phyloP scores from a whole-genome alignment of 1,140 invertebrate species.

The Nomia melanderi region DNA sequence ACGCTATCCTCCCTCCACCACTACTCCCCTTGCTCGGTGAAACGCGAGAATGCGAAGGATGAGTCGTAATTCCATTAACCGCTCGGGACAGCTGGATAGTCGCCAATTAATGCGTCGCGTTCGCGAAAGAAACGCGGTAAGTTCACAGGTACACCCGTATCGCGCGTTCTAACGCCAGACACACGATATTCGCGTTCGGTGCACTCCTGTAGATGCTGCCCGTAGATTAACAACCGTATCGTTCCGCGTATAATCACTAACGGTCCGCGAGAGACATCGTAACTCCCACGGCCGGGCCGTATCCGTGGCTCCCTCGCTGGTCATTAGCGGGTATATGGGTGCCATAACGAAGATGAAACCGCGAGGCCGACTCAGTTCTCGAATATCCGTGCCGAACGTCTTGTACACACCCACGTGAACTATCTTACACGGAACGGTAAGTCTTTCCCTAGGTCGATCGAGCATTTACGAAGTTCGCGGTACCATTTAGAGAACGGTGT shows the following conservation, averaged over 20 bases:
- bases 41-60: constrained; percentile 1
- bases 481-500: not conserved
- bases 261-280: constrained; percentile 57
- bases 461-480: constrained; percentile 17
- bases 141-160: not conserved
- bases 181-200: constrained; percentile 49
- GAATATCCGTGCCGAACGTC: not conserved
- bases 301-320: constrained; percentile 47
- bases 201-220: constrained; percentile 31
- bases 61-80: constrained; percentile 12
- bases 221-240: constrained; percentile 62
- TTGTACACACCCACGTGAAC: constrained; percentile 12
- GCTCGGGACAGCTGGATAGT: not conserved
- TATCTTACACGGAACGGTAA: not conserved
- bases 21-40: too few species aligned
- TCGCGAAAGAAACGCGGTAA: constrained; percentile 6
- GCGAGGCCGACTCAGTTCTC: constrained; percentile 23
- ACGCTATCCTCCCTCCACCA: too few species aligned
- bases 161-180: constrained; percentile 33
- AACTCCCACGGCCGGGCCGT: constrained; percentile 50
- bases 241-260: constrained; percentile 57
- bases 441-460: not conserved
- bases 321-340: constrained; percentile 63
- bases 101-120: constrained; percentile 29
- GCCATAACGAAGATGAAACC: constrained; percentile 64